Evolutionary conservation across 2,797 vertebrate genomes (phyloP).

Genomic region (Gymnoscopelus microlampas): DNA sequence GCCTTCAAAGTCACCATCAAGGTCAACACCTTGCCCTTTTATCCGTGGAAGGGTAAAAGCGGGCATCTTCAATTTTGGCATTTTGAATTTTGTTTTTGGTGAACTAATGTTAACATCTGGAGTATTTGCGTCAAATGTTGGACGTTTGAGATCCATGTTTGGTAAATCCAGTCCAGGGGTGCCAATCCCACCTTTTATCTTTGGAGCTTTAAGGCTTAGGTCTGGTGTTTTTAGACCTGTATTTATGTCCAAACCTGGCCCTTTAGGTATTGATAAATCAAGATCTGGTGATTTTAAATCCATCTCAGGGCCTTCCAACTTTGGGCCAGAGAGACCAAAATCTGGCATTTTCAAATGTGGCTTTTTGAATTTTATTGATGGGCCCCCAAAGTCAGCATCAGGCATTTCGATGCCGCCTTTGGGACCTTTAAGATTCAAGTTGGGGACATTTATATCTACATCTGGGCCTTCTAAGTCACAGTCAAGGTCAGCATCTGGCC

Average conservation of each 20-base stretch:
- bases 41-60: slow-evolving; percentile 39
- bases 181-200: slow-evolving; percentile 54
- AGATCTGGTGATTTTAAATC: no score
- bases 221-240: slow-evolving; percentile 54
- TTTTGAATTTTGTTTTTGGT: slow-evolving; percentile 58
- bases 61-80: slow-evolving; percentile 56
- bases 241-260: slow-evolving; percentile 53
- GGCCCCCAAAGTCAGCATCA: slow-evolving; percentile 13
- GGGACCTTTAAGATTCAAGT: no score
- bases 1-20: slow-evolving; percentile 47
- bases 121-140: slow-evolving; percentile 54
- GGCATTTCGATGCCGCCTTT: no score
- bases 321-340: no score
- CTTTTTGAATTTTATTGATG: slow-evolving; percentile 25
- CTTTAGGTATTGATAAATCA: slow-evolving; percentile 33
- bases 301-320: no score
- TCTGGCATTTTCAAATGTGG: slow-evolving; percentile 15
- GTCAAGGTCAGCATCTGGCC: slow-evolving; percentile 31
- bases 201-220: slow-evolving; percentile 59
- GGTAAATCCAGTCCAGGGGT: slow-evolving; percentile 42
- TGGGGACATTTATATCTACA: no score
- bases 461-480: no score
- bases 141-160: slow-evolving; percentile 46
- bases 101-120: slow-evolving; percentile 55
- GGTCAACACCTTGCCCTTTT: slow-evolving; percentile 53